Base-by-base conservation (phyloP, 2,113 vertebrate genomes). In the Synchiropus splendidus region DNA sequence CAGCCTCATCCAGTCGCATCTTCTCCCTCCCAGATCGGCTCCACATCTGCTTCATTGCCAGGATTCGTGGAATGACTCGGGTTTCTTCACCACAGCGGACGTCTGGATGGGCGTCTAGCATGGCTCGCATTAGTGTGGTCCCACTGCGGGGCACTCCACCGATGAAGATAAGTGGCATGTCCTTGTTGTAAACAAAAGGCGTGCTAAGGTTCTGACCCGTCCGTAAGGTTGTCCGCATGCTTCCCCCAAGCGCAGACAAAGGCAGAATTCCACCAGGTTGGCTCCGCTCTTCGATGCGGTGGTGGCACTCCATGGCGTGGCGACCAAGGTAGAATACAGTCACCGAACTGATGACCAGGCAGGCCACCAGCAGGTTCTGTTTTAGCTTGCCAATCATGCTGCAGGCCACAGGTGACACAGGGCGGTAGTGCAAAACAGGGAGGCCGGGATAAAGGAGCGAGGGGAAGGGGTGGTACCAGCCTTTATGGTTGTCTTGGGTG, bases 21-120 rank as follows among this genome's bases (percentile, higher is more conserved):
- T 97, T 98, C 78, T 98, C 94, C 46, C 92, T 87, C 42, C 91
- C 93, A 0, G 94, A 98, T 6, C 92, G 83, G 9, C 91, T 94
- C 94, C 94, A 97, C 92, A 98, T 97, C 83, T 98, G 94, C 54
- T 98, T 98, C 50, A 97, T 88, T 0, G 93, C 93, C 67, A 98
- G 77, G 33, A 98, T 95, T 8, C 94, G 85, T 0, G 94, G 94
- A 51, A 98, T 98, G 16, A 98, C 94, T 1, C 94, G 83, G 0
- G 94, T 98, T 73, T 98, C 94, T 58, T 98, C 94, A 0, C 94
- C 94, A 0, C 94, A 98, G 5, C 94, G 90, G 3, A 98, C 72
- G 1, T 93, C 92, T 0, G 94, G 94, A 48, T 98, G 94, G 10
- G 94, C 94, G 1, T 98, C 94, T 16, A 98, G 70, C 94, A 98